Evolutionary conservation across 2,797 vertebrate species (phyloP).

Genomic region (Sarcoramphus papa): DNA sequence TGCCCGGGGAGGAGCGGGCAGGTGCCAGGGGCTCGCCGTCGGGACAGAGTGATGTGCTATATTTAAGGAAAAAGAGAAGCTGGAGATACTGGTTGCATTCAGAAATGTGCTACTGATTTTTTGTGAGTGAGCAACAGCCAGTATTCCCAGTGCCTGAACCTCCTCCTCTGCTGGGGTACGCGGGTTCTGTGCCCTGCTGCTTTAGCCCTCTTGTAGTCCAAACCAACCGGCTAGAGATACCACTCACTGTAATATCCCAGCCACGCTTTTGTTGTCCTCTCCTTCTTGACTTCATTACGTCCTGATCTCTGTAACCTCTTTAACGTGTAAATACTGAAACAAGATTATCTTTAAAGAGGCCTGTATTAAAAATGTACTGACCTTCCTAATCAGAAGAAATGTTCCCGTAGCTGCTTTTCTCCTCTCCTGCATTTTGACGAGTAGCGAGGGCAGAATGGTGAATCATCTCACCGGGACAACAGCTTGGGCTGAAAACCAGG

Average conservation of each 20-base stretch:
- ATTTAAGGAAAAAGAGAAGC: background rate
- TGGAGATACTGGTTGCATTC: background rate
- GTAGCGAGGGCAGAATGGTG: background rate
- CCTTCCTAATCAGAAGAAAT: conserved; percentile 14
- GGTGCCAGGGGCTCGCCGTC: background rate
- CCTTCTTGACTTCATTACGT: background rate
- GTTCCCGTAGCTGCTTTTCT: background rate
- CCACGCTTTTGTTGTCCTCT: background rate
- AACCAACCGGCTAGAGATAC: background rate
- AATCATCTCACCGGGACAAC: background rate
- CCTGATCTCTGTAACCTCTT: conserved; percentile 16
- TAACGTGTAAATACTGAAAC: conserved; percentile 15
- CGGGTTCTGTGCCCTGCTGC: background rate
- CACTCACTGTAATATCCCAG: background rate
- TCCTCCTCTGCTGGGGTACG: background rate
- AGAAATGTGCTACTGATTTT: background rate
- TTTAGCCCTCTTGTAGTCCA: background rate
- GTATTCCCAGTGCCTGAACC: background rate
- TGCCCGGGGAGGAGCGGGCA: background rate
- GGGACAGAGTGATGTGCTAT: rapidly evolving
- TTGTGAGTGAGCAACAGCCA: background rate
- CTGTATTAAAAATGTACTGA: conserved; percentile 36
- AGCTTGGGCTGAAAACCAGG: background rate
- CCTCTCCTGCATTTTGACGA: background rate
- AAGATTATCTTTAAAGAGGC: conserved; percentile 34